Evolutionary conservation across 2,888 invertebrate species (phyloP), one percentile per base, ranked within the genome.

Genomic region (Sphaerophoria taeniata): DNA sequence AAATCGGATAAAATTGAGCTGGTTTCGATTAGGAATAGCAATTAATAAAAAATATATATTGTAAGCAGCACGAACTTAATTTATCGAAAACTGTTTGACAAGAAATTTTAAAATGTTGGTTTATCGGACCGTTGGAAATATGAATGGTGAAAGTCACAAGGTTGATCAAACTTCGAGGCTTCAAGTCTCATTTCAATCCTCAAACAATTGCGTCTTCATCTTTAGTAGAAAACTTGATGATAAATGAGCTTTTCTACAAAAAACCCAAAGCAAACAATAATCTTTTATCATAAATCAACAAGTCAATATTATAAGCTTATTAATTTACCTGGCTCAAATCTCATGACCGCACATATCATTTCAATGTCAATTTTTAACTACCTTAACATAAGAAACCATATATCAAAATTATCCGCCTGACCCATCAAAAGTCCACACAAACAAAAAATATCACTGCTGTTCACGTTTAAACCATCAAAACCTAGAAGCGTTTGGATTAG

Each of bases 401-500:
- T 72, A 72, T 84, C 84, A 84, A 72, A 84, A 76, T 75, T 80
- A 75, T 75, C 72, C 49, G 67, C 51, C 60, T 45, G 36, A 75
- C 60, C 60, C 16, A 61, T 71, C 72, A 56, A 61, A 55, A 75
- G 75, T 24, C 24, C 60, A 16, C 34, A n/a, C 51, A 11, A 70
- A 67, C 24, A 39, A 71, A 67, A 58, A 14, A 36, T n/a, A 36
- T 31, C 12, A 60, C 56, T 81, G 56, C 75, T 75, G 71, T 83
- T 77, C 75, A 81, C 75, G 75, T 77, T 72, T 47, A 69, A 63
- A 76, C 53, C 53, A 67, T 70, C 61, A 69, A 67, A 81, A 81
- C 63, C 85, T 85, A 81, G 85, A 85, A 81, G 80, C 85, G 69
- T 77, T 70, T 58, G 80, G 81, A 81, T 85, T 81, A 81, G 81